Conservation (phyloP, 1,140 invertebrate genomes). For the Riptortus pedestris region DNA sequence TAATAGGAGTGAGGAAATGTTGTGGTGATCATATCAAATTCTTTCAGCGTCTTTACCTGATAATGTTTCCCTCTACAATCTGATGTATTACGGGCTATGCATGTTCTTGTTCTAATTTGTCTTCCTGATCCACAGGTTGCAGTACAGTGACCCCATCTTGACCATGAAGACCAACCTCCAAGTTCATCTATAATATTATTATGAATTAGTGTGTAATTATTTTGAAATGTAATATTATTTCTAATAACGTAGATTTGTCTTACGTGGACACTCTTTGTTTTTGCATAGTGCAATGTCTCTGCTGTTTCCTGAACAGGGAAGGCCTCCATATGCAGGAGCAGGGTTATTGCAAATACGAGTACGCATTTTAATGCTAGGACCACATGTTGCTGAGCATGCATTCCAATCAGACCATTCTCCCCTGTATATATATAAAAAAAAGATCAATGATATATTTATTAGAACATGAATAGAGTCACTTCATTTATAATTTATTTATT, state of each 20-base stretch:
- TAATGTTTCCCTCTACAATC: slow-evolving; percentile 29
- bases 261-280: slow-evolving; percentile 34
- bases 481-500: slow-evolving; percentile 1
- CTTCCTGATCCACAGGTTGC: slow-evolving; percentile 27
- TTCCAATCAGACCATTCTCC: slow-evolving; percentile 48
- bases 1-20: no score
- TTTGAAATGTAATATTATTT: not conserved
- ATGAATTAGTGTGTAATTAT: not conserved
- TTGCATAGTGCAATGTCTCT: slow-evolving; percentile 48
- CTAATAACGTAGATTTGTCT: slow-evolving; percentile 7
- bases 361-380: slow-evolving; percentile 45
- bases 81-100: no score
- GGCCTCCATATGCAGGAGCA: slow-evolving; percentile 47
- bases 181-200: not conserved
- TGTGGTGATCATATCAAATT: no score
- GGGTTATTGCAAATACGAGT: slow-evolving; percentile 45
- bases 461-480: not conserved
- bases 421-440: slow-evolving; percentile 35
- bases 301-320: slow-evolving; percentile 44
- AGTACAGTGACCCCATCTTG: slow-evolving; percentile 26
- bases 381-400: slow-evolving; percentile 51
- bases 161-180: slow-evolving; percentile 24
- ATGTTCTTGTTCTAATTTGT: slow-evolving; percentile 29
- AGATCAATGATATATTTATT: not conserved
- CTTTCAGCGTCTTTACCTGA: no score